Conservation (phyloP, 2,113 vertebrate species). For the Epinephelus cyanopodus region DNA sequence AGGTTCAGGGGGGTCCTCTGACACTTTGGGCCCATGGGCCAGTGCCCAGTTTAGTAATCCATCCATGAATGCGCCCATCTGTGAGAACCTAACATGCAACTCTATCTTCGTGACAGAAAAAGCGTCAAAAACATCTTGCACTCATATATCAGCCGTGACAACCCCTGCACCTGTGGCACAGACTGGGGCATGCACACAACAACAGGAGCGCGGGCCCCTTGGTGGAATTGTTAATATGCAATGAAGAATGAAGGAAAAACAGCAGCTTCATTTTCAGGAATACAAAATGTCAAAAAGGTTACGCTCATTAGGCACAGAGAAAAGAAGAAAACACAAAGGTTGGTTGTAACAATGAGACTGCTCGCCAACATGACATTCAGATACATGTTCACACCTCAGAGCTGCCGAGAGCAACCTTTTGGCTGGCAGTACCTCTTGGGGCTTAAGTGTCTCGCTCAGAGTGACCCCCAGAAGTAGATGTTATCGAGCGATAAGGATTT, state of each 20-base stretch:
- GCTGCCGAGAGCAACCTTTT: conserved; percentile 6
- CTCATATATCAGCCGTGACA: conserved; percentile 45
- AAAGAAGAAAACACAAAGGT: conserved; percentile 17
- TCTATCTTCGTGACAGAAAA: conserved; percentile 43
- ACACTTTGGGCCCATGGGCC: too few relatives aligned
- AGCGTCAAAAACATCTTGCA: conserved; percentile 18
- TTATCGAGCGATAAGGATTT: not conserved
- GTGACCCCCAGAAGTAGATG: conserved; percentile 2
- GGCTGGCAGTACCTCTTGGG: conserved; percentile 23
- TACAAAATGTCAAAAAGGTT: conserved; percentile 52
- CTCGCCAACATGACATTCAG: conserved; percentile 26
- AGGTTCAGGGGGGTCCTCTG: too few relatives aligned
- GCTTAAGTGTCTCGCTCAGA: not conserved
- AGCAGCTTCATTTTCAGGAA: conserved; percentile 35
- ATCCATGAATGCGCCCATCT: not conserved
- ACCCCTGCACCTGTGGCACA: conserved; percentile 60
- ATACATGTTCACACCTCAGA: conserved; percentile 16
- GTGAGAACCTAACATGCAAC: conserved; percentile 24
- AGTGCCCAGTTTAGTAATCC: too few relatives aligned
- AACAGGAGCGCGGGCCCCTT: not conserved
- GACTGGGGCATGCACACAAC: not conserved
- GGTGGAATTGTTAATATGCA: conserved; percentile 12
- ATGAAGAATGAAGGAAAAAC: conserved; percentile 47
- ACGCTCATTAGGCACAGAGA: conserved; percentile 47
- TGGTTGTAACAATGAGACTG: conserved; percentile 15